Base-by-base conservation (phyloP, 2,113 vertebrate genomes). In the Macroglossus sobrinus region DNA sequence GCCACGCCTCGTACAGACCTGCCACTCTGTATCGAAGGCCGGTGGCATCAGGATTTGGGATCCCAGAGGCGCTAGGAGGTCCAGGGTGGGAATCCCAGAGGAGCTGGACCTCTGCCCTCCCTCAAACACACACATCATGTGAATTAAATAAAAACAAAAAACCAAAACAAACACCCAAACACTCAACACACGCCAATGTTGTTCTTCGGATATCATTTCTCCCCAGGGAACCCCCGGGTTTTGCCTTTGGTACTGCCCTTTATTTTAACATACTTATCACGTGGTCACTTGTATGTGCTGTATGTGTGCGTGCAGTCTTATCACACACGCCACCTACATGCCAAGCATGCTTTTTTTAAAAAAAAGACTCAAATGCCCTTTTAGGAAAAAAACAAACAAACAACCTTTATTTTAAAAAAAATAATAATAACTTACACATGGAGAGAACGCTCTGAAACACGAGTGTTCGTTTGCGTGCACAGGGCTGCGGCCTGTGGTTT, bases 381-480 rank as follows among this genome's bases (percentile, higher is more conserved):
- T 81, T 94, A 96, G 91, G 96, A 82, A 95, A 96, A 95, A 96
- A 59, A 89, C 90, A 93, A 47, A 4, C n/a, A n/a, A 45, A 40
- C 11, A 13, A 78, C 78, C 90, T 98, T 99, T 98, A 98, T 99
- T 99, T 92, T 98, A 92, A 98, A 88, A 98, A 98, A 98, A 98
- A 89, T 59, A 80, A 59, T 22, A 98, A 47, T 98, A 99, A 99
- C 96, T 99, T 98, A 99, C 98, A 98, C 97, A 97, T 95, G 61
- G 86, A 93, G 93, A 97, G 87, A 96, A 96, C 88, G 95, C 96
- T 98, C 90, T 82, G 93, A 95, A 96, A 80, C 43, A 43, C 1
- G 15, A 40, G 61, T 6, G 64, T 50, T 57, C 16, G 1, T 82
- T 40, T 9, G 93, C 6, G 96, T 81, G 96, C 97, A 91, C 38